These are phyloP conservation scores for Megalopta genalis DNA, from an alignment of 1,140 invertebrate genomes.

Conservation along the genomic window DNA sequence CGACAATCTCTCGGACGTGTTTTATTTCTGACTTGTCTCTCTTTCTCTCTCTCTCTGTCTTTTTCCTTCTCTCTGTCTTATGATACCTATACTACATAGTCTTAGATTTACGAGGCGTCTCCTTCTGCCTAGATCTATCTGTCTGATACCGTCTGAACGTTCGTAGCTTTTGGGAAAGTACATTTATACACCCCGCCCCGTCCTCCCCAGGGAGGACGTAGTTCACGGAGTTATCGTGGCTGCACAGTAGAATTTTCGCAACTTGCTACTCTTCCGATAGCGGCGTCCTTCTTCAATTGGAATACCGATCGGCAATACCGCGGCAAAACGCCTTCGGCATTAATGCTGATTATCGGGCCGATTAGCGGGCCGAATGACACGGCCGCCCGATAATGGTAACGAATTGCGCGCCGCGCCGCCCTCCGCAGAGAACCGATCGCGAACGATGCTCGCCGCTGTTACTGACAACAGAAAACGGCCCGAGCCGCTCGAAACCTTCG, in stretches of 20 bases:
- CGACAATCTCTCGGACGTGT: too few relatives aligned
- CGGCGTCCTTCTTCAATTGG: constrained; percentile 13
- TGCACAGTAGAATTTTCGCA: constrained; percentile 39
- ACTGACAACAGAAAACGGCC: not conserved
- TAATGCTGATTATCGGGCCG: constrained; percentile 19
- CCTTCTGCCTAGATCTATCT: constrained; percentile 44
- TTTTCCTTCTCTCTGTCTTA: not conserved
- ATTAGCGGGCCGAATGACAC: constrained; percentile 8
- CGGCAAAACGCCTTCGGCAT: not conserved
- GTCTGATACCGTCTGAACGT: constrained; percentile 44
- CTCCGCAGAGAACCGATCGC: not conserved
- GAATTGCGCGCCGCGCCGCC: not conserved
- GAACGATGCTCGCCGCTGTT: not conserved
- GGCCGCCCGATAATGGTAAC: constrained; percentile 1
- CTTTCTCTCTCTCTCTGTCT: too few relatives aligned
- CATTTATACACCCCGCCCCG: not conserved
- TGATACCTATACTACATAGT: constrained; percentile 4
- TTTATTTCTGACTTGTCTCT: too few relatives aligned
- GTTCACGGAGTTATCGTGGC: constrained; percentile 43
- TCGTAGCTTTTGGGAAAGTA: constrained; percentile 41
- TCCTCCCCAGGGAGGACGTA: constrained; percentile 41
- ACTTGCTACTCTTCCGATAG: constrained; percentile 31
- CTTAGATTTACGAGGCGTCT: constrained; percentile 46
- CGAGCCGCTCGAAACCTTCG: too few relatives aligned
- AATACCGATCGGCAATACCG: constrained; percentile 1